phyloP scores from a whole-genome alignment of 2,797 vertebrate species.

The Luscinia luscinia region DNA sequence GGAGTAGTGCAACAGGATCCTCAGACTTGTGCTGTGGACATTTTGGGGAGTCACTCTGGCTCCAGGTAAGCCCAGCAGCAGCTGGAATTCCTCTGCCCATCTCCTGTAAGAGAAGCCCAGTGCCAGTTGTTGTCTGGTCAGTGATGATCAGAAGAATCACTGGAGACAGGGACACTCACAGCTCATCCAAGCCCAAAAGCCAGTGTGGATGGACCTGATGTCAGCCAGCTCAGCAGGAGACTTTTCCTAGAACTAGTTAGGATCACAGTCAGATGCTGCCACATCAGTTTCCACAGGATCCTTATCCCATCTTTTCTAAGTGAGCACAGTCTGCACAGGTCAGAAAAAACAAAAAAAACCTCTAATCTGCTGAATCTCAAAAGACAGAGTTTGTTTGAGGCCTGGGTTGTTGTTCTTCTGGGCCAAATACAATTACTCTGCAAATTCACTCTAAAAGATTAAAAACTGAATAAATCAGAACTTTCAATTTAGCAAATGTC shows the following conservation, averaged over 20 bases:
- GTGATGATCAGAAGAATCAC: neutral
- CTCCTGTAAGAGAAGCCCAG: neutral
- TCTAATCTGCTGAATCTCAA: neutral
- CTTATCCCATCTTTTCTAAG: neutral
- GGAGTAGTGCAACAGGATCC: neutral
- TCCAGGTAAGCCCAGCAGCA: neutral
- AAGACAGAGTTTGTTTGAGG: neutral
- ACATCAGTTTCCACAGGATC: neutral
- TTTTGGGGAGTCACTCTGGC: neutral
- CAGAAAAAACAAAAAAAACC: neutral
- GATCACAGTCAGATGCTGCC: neutral
- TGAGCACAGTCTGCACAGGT: neutral
- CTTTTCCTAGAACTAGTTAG: neutral
- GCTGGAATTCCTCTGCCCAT: neutral
- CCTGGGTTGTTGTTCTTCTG: neutral
- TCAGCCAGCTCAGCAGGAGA: neutral
- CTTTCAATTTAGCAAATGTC: conserved; percentile 11
- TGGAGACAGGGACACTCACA: neutral
- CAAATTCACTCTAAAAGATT: neutral
- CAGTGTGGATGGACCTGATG: neutral
- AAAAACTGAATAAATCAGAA: neutral
- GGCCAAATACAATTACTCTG: neutral
- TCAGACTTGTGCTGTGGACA: neutral
- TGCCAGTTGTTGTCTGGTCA: neutral
- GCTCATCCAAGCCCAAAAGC: neutral